Conservation (phyloP, 2,113 vertebrate genomes). For the Talpa occidentalis region DNA sequence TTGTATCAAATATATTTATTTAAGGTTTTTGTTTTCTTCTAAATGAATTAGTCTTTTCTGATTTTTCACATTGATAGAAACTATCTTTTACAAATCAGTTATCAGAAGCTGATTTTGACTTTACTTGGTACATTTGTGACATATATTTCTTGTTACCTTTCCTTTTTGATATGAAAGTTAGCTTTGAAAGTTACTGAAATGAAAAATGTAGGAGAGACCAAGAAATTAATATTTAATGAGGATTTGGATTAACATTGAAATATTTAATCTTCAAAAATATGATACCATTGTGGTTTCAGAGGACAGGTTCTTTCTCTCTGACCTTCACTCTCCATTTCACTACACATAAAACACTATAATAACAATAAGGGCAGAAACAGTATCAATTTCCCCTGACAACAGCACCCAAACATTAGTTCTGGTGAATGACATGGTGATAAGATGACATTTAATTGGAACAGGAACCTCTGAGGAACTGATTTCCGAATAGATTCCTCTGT, state of each 20-base stretch:
- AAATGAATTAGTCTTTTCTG: neutral
- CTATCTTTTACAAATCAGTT: conserved; percentile 38
- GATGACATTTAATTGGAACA: conserved; percentile 82
- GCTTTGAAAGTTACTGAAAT: conserved; percentile 59
- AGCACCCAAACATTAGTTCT: conserved; percentile 79
- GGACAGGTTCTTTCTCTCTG: neutral
- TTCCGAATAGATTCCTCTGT: conserved; percentile 63
- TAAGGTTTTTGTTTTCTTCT: conserved; percentile 16
- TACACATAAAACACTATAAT: conserved; percentile 46
- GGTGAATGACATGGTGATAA: conserved; percentile 73
- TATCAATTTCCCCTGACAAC: conserved; percentile 78
- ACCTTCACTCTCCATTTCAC: conserved; percentile 27
- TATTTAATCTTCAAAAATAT: conserved; percentile 13
- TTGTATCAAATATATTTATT: conserved; percentile 16
- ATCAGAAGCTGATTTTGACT: conserved; percentile 8
- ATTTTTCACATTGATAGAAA: neutral
- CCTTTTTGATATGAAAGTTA: conserved; percentile 12
- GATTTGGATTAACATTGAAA: conserved; percentile 48
- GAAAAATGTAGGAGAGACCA: neutral
- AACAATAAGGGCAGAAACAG: conserved; percentile 77
- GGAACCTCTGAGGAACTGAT: conserved; percentile 66
- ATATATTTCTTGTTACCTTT: conserved; percentile 14
- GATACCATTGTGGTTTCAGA: neutral
- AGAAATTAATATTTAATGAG: conserved; percentile 49
- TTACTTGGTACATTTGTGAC: neutral